A percentile compares a stretch with the other conserved stretches of the same genome.
These are phyloP conservation scores for Cyphomyrus discorhynchus DNA, from an alignment of 2,113 vertebrate species.

Conservation along the genomic window DNA sequence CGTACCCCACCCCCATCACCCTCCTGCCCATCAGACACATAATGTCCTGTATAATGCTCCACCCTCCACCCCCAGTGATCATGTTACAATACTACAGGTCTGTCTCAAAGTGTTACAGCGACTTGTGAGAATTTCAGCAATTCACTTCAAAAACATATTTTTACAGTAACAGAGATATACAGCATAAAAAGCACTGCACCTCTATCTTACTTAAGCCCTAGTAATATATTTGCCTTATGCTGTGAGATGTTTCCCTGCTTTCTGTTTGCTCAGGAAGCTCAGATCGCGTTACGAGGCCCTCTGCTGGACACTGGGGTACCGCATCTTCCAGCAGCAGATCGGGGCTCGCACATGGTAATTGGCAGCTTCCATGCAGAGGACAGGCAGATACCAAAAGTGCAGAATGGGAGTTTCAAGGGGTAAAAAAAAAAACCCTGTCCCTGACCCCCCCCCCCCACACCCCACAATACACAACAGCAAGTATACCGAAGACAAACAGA, in stretches of 20 bases:
- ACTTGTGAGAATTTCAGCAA: not conserved
- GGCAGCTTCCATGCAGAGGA: not conserved
- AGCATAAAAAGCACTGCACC: not conserved
- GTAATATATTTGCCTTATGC: not conserved
- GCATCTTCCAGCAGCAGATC: not conserved
- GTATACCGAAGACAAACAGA: not conserved
- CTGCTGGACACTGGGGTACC: constrained; percentile 74
- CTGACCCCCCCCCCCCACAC: not conserved
- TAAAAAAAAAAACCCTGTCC: not conserved
- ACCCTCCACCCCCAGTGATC: not conserved
- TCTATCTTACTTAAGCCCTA: not conserved
- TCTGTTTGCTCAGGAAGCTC: not conserved
- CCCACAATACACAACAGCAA: not conserved
- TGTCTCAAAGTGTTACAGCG: not conserved
- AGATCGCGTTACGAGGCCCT: constrained; percentile 87
- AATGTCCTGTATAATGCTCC: not conserved
- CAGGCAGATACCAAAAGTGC: not conserved
- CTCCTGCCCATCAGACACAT: not conserved
- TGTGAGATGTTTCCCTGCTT: not conserved
- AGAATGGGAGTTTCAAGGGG: not conserved
- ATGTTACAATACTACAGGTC: not conserved
- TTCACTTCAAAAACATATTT: not conserved
- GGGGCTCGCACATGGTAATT: no score
- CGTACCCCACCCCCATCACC: not conserved
- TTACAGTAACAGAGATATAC: not conserved